Percentiles rank a stretch among this genome's conserved stretches.
Evolutionary conservation across 2,797 vertebrate species (phyloP).

Genomic region (Lagodon rhomboides): DNA sequence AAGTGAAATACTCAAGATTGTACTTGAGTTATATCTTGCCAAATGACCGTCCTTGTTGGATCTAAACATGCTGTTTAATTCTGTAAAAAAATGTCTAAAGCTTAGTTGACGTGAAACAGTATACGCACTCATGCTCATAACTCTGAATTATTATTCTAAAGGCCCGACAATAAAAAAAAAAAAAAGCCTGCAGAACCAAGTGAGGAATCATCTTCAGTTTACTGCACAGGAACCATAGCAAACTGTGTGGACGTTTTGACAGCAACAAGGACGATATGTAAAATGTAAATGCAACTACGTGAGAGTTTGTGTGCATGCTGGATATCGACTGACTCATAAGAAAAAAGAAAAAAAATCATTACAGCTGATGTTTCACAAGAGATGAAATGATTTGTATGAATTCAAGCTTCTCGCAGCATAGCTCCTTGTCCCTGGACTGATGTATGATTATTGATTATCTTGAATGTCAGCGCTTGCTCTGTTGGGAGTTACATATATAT

Average conservation of each 20-base stretch:
- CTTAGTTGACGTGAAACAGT: neutral
- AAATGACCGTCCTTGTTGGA: neutral
- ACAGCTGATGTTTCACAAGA: constrained; percentile 3
- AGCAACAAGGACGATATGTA: constrained; percentile 3
- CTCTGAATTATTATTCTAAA: neutral
- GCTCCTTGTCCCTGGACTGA: constrained; percentile 8
- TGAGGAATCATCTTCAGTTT: neutral
- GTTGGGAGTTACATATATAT: too few species aligned
- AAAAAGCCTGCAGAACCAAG: neutral
- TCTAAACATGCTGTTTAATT: neutral
- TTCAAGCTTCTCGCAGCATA: neutral
- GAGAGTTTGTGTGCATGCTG: constrained; percentile 10
- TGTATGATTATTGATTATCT: constrained; percentile 52
- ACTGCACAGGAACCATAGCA: neutral
- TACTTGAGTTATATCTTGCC: neutral
- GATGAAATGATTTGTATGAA: neutral
- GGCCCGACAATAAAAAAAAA: neutral
- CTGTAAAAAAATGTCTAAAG: neutral
- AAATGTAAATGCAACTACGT: constrained; percentile 3
- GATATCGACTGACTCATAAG: constrained; percentile 28
- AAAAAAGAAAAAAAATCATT: neutral
- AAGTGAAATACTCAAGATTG: neutral
- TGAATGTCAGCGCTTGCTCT: constrained; percentile 35
- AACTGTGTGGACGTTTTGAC: neutral
- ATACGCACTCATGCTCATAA: neutral